Evolutionary conservation across 2,888 invertebrate genomes (phyloP), one percentile per base, ranked within the genome.

Genomic region (Melieria omissa): DNA sequence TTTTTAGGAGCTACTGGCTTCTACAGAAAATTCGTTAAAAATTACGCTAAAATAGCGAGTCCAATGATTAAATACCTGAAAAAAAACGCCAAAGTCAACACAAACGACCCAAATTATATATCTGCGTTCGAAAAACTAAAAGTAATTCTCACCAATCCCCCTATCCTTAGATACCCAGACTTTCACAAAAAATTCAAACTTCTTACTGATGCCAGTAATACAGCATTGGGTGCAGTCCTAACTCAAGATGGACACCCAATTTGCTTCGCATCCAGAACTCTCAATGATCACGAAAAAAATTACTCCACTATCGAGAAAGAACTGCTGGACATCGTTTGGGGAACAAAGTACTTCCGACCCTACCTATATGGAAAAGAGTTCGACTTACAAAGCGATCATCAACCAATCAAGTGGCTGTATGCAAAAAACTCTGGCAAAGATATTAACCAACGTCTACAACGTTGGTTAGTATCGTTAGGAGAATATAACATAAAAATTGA

Each of bases 141-240:
- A 55, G 16, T 6, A 55, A 12, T 55, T 12, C n/a, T 58, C 6
- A 58, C 58, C 8, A 42, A 58, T 10, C 9, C 9, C 6, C 58
- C 58, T 8, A 9, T 58, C 2, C 58, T 58, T 58, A 58, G 42
- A 42, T 58, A 58, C 12, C 55, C 63, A 52, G 45, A 70, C 8
- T 63, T 62, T 14, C 7, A 54, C 10, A 63, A 70, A 55, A 1
- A 16, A 4, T 63, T 70, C 42, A 47, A 58, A 14, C 41, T 60
- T 7, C 10, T 47, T 16, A 67, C 67, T 6, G 69, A 54, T 62
- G 61, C 69, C 4, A 54, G 54, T 8, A 45, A 69, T 61, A 55
- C 8, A 44, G 62, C 69, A n/a, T 12, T 69, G 7, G 69, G 61
- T 4, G 69, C 62, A 4, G 67, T 67, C 3, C 41, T 67, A 41